Evolutionary conservation across 2,888 invertebrate genomes (phyloP).

Genomic region (Ethmia dodecea): DNA sequence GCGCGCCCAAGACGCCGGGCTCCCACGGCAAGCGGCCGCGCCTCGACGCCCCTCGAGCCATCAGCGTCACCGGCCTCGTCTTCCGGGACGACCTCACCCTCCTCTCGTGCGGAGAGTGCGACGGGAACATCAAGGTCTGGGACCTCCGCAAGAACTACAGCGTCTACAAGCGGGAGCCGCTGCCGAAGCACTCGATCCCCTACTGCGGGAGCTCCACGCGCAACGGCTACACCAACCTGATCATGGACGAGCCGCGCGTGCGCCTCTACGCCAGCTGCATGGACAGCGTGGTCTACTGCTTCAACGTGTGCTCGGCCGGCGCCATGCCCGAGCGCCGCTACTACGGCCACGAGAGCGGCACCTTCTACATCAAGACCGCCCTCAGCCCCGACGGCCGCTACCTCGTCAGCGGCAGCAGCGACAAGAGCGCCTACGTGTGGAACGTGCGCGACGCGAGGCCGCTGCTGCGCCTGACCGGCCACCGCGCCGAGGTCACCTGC

Average conservation of each 20-base stretch:
- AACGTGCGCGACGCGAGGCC: constrained; percentile 81
- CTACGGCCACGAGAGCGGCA: constrained; percentile 85
- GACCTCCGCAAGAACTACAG: constrained; percentile 90
- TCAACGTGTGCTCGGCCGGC: constrained; percentile 84
- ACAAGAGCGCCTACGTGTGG: constrained; percentile 93
- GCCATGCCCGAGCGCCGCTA: constrained; percentile 81
- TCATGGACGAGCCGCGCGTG: constrained; percentile 82
- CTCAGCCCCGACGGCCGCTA: constrained; percentile 89
- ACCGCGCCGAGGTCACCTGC: constrained; percentile 91
- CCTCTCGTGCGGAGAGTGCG: constrained; percentile 91
- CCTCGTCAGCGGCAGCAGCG: constrained; percentile 92
- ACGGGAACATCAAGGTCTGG: constrained; percentile 92
- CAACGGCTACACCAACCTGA: constrained; percentile 86
- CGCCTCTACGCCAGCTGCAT: constrained; percentile 91
- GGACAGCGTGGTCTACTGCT: constrained; percentile 91
- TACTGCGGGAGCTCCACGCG: constrained; percentile 84
- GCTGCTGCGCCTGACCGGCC: constrained; percentile 84
- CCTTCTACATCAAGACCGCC: constrained; percentile 91
- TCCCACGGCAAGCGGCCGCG: constrained; percentile 70
- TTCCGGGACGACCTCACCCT: constrained; percentile 89
- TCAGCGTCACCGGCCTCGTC: constrained; percentile 89
- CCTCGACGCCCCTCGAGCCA: constrained; percentile 72
- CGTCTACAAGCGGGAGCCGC: constrained; percentile 81
- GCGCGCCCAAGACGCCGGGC: constrained; percentile 65
- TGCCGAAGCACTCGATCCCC: constrained; percentile 84